These are phyloP conservation scores for Formica aserva DNA, from an alignment of 2,888 invertebrate species.

Conservation along the genomic window DNA sequence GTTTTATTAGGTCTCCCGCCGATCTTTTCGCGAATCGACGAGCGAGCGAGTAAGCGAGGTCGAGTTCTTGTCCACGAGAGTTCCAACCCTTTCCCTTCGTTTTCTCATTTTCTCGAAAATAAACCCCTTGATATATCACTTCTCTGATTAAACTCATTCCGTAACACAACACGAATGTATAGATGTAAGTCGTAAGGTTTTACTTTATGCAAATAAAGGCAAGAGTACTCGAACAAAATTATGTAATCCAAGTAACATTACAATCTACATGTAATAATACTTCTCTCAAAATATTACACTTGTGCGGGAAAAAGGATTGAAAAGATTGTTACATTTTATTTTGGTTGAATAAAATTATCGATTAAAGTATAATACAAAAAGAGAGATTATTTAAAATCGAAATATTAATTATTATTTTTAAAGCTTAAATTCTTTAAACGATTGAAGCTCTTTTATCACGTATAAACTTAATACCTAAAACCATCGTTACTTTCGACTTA, in stretches of 20 bases:
- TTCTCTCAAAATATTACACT: not conserved
- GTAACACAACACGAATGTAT: not conserved
- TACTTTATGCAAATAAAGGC: not conserved
- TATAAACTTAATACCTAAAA: not conserved
- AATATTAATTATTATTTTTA: not conserved
- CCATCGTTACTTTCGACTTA: conserved; percentile 7
- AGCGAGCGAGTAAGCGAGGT: not conserved
- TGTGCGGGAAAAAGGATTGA: not conserved
- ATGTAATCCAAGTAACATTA: not conserved
- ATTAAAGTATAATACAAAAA: not conserved
- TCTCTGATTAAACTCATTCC: not conserved
- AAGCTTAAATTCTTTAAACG: not conserved
- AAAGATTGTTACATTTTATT: not conserved
- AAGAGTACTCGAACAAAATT: not conserved
- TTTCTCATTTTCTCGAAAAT: conserved; percentile 19
- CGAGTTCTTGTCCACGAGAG: not conserved
- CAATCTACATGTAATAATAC: not conserved
- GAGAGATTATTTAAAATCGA: not conserved
- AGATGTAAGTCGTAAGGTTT: not conserved
- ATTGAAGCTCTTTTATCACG: not conserved
- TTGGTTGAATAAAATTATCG: not conserved
- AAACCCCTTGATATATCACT: not conserved
- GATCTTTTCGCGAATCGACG: conserved; percentile 18
- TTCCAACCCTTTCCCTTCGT: not conserved
- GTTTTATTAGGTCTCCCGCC: conserved; percentile 24